These are phyloP conservation scores for Venturia canescens DNA, from an alignment of 1,140 invertebrate species.

Conservation along the genomic window DNA sequence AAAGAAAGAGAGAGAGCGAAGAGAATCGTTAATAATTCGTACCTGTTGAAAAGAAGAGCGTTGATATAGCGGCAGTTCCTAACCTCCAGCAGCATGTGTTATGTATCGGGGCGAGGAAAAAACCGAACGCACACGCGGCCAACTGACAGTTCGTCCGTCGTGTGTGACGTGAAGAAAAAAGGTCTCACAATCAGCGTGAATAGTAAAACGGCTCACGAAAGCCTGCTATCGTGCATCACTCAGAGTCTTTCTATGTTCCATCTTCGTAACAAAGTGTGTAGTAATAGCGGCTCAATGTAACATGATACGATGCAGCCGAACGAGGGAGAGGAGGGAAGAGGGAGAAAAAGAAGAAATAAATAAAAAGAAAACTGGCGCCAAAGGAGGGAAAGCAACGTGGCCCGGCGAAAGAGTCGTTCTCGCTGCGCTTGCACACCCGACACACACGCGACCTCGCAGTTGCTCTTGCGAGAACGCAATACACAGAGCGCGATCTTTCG, in stretches of 20 bases:
- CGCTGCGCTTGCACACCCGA: neutral
- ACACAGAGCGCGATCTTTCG: neutral
- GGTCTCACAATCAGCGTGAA: neutral
- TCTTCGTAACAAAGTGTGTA: neutral
- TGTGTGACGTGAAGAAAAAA: neutral
- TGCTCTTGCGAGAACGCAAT: neutral
- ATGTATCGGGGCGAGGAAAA: neutral
- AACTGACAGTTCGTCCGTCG: neutral
- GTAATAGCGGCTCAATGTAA: neutral
- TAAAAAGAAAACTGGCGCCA: neutral
- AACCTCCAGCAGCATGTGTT: neutral
- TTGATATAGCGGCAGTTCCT: neutral
- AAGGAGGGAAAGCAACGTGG: constrained; percentile 2
- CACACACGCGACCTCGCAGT: neutral
- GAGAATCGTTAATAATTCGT: neutral
- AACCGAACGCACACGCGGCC: neutral
- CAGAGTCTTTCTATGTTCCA: neutral
- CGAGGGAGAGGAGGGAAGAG: neutral
- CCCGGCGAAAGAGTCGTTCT: neutral
- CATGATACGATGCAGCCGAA: neutral
- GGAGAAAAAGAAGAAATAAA: neutral
- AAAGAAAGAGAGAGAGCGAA: neutral
- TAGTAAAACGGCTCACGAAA: neutral
- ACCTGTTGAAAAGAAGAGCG: neutral
- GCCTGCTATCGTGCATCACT: neutral